Percentiles rank a stretch among this genome's conserved stretches.
phyloP scores from a whole-genome alignment of 2,888 invertebrate species.

The Microctonus brassicae region DNA sequence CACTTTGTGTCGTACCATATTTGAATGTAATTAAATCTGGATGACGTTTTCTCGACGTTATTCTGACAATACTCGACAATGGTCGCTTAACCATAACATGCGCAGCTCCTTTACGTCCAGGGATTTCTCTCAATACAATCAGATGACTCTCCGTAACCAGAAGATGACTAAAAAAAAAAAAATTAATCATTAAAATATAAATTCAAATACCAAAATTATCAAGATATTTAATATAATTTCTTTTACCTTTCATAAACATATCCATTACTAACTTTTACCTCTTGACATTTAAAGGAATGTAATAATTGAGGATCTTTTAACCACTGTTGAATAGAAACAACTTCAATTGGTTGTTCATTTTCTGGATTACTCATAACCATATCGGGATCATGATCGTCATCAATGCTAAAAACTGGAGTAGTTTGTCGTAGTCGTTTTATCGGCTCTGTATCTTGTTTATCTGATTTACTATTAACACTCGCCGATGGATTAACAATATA shows the following conservation, averaged over 20 bases:
- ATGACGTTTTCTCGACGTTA: conserved; percentile 95
- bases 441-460: conserved; percentile 82
- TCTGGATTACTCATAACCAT: conserved; percentile 67
- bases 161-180: conserved; percentile 77
- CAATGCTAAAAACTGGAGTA: conserved; percentile 94
- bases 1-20: conserved; percentile 89
- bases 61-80: conserved; percentile 93
- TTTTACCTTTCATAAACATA: conserved; percentile 84
- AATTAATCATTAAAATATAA: conserved; percentile 3
- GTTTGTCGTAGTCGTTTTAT: conserved; percentile 87
- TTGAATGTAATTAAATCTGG: conserved; percentile 98
- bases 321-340: conserved; percentile 85
- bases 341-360: conserved; percentile 80
- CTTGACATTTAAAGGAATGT: conserved; percentile 91
- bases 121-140: conserved; percentile 85
- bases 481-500: conserved; percentile 91
- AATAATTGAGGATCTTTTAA: conserved; percentile 87
- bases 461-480: conserved; percentile 74
- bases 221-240: neutral
- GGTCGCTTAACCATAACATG: conserved; percentile 90
- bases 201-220: conserved; percentile 8
- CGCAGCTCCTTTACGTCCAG: conserved; percentile 82
- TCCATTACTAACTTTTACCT: conserved; percentile 90
- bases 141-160: conserved; percentile 89
- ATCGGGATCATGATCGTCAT: conserved; percentile 82